Percentiles rank a stretch among this genome's conserved stretches.
Evolutionary conservation across 2,888 invertebrate genomes (phyloP).

Genomic region (Caenorhabditis plicata): DNA sequence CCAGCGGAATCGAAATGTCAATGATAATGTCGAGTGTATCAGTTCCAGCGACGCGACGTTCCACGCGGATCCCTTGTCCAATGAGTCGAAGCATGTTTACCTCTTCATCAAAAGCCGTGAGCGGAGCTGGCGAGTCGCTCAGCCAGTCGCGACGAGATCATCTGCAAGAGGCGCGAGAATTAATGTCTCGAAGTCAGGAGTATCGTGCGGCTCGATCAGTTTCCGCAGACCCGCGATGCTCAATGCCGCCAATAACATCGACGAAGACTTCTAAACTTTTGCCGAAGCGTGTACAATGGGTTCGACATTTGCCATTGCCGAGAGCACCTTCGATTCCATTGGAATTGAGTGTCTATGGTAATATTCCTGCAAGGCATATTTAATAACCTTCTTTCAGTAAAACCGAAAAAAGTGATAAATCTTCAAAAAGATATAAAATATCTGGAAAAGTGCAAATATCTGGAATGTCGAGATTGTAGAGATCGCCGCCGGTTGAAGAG

Average conservation of each 20-base stretch:
- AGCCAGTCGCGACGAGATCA: conserved; percentile 20
- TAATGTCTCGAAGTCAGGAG: conserved; percentile 33
- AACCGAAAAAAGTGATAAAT: too few species aligned
- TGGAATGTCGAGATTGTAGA: too few species aligned
- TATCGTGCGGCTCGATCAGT: conserved; percentile 15
- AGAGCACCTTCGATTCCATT: too few species aligned
- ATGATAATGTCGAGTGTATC: conserved; percentile 11
- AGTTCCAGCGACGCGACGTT: conserved; percentile 7
- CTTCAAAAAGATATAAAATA: too few species aligned
- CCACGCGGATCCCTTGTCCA: conserved; percentile 30
- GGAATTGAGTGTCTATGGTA: conserved; percentile 3
- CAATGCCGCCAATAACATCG: background rate
- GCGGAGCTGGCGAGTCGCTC: conserved; percentile 34
- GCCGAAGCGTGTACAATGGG: conserved; percentile 20
- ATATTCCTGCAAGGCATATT: too few species aligned
- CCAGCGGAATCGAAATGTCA: too few species aligned
- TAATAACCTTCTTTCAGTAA: too few species aligned
- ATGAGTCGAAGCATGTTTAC: conserved; percentile 34
- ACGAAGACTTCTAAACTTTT: conserved; percentile 17
- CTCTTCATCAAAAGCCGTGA: background rate
- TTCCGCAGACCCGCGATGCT: conserved; percentile 31
- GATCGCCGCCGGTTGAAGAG: too few species aligned
- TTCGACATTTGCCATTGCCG: conserved; percentile 13
- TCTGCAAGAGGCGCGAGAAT: conserved; percentile 14
- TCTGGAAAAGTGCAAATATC: too few species aligned